Evolutionary conservation across 2,797 vertebrate species (phyloP).

Genomic region (Pangasius krempfi): DNA sequence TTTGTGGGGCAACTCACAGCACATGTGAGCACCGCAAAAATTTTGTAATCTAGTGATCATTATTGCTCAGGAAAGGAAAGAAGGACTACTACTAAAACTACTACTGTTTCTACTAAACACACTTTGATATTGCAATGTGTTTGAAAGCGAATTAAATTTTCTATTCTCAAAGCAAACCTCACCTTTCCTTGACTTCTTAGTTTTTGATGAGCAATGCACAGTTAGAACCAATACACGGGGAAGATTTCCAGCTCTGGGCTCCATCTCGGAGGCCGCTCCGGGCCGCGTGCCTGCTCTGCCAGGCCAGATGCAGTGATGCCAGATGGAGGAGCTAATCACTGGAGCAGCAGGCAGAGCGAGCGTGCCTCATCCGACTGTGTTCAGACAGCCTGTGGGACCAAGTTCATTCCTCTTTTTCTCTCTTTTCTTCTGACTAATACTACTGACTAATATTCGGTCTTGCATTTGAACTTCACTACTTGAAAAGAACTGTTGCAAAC

Average conservation of each 20-base stretch:
- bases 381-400: conserved; percentile 60
- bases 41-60: background rate
- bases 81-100: background rate
- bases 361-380: conserved; percentile 49
- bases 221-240: conserved; percentile 60
- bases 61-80: background rate
- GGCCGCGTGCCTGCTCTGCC: conserved; percentile 64
- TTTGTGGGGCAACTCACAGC: background rate
- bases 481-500: background rate
- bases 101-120: background rate
- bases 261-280: conserved; percentile 62
- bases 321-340: conserved; percentile 79
- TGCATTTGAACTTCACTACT: conserved; percentile 24
- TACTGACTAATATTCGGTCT: conserved; percentile 25
- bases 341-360: conserved; percentile 69
- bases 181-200: conserved; percentile 45
- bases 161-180: conserved; percentile 28
- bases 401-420: conserved; percentile 34
- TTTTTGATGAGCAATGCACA: conserved; percentile 48
- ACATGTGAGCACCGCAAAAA: background rate
- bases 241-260: conserved; percentile 63
- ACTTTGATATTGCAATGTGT: background rate
- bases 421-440: conserved; percentile 21
- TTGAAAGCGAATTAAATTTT: background rate
- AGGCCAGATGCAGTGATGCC: conserved; percentile 66